These are phyloP conservation scores for Tanaodytes sp. DNA, from an alignment of 2,888 invertebrate genomes.

Conservation along the genomic window DNA sequence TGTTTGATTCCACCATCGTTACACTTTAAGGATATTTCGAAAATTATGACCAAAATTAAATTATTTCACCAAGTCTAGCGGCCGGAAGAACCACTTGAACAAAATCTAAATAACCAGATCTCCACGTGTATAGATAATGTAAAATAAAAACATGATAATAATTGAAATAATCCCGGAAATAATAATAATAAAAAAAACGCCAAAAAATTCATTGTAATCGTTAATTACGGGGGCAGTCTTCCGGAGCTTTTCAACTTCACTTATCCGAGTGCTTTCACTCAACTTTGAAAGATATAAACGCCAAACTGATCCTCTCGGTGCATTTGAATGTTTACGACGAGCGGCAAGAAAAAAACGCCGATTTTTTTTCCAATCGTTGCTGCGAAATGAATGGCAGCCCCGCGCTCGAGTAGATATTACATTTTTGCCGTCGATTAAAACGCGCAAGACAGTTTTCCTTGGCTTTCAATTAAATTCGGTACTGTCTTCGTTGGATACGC, in stretches of 20 bases:
- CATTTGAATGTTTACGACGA: constrained; percentile 17
- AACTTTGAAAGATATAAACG: constrained; percentile 20
- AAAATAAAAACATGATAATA: too few species aligned
- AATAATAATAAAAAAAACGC: not conserved
- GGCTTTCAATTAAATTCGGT: constrained; percentile 52
- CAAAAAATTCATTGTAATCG: constrained; percentile 16
- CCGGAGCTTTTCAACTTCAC: constrained; percentile 22
- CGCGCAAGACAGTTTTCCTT: too few species aligned
- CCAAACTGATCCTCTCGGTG: not conserved
- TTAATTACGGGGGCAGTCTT: constrained; percentile 21
- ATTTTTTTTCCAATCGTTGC: constrained; percentile 22
- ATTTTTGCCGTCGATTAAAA: constrained; percentile 21
- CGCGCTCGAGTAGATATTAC: constrained; percentile 42
- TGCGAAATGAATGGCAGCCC: constrained; percentile 3
- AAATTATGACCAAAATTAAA: not conserved
- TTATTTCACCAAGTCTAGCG: constrained; percentile 3
- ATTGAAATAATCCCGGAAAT: too few species aligned
- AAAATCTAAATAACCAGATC: too few species aligned
- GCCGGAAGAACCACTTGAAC: too few species aligned
- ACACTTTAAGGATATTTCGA: too few species aligned
- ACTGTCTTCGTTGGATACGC: constrained; percentile 30
- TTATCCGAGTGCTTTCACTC: constrained; percentile 24
- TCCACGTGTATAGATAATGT: too few species aligned
- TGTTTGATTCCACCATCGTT: too few species aligned
- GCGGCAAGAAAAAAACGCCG: constrained; percentile 11